Conservation (phyloP, 2,888 invertebrate species). For the Coecobrya sp. region DNA sequence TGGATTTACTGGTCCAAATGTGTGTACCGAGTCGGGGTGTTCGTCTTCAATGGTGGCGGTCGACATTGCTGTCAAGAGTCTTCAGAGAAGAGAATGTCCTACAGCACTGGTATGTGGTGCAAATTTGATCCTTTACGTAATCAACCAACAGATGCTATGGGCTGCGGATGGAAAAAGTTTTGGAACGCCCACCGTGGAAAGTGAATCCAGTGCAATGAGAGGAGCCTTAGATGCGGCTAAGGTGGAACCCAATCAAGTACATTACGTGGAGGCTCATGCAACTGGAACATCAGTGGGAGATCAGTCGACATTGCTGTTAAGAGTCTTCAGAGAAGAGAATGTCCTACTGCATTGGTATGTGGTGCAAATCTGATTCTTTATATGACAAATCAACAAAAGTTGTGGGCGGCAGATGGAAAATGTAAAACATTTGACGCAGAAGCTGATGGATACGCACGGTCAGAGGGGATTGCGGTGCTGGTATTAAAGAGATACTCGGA, state of each 20-base stretch:
- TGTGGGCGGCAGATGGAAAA: conserved; percentile 61
- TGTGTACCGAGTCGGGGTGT: conserved; percentile 72
- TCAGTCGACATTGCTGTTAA: conserved; percentile 67
- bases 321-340: conserved; percentile 61
- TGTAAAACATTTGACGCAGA: conserved; percentile 81
- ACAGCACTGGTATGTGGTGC: conserved; percentile 75
- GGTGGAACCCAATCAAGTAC: conserved; percentile 69
- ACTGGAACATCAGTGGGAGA: conserved; percentile 74
- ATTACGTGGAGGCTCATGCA: conserved; percentile 65
- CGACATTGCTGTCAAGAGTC: conserved; percentile 64
- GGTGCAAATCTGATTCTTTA: conserved; percentile 73
- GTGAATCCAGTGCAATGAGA: conserved; percentile 71
- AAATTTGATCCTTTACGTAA: conserved; percentile 57
- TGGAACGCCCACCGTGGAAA: conserved; percentile 84
- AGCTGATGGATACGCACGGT: conserved; percentile 78
- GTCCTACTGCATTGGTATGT: conserved; percentile 66
- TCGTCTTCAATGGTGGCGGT: conserved; percentile 71
- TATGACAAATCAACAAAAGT: too few species aligned
- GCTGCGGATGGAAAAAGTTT: conserved; percentile 81
- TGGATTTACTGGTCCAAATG: conserved; percentile 74
- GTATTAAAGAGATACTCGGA: conserved; percentile 78
- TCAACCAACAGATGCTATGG: background rate
- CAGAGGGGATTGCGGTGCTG: conserved; percentile 79
- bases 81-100: conserved; percentile 54
- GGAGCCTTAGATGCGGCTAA: conserved; percentile 67